phyloP scores from a whole-genome alignment of 2,797 vertebrate genomes.

The Acropternis orthonyx region DNA sequence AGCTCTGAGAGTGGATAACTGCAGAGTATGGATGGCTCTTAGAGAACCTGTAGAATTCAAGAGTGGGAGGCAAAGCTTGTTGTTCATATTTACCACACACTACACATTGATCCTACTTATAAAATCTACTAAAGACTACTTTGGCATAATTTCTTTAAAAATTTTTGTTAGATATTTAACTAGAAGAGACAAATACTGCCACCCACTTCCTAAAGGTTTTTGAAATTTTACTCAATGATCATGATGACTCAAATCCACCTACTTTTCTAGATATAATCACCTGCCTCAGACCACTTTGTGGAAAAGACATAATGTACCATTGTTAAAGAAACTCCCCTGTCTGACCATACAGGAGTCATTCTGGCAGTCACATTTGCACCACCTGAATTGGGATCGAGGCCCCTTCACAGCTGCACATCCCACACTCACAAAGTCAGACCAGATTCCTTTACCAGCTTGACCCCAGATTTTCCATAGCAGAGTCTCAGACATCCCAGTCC shows the following conservation, averaged over 20 bases:
- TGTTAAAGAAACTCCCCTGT: not conserved
- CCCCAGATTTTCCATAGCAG: not conserved
- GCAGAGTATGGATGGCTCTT: not conserved
- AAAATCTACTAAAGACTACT: not conserved
- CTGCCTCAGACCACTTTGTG: not conserved
- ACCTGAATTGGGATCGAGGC: fast-evolving
- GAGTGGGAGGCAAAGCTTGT: not conserved
- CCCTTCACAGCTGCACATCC: not conserved
- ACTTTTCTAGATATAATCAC: not conserved
- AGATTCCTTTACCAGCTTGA: fast-evolving
- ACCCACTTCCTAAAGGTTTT: not conserved
- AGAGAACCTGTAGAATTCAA: not conserved
- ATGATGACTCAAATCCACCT: not conserved
- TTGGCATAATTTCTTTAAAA: not conserved
- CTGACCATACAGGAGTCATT: not conserved
- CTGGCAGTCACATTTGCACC: not conserved
- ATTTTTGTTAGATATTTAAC: not conserved
- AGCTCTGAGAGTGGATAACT: not conserved
- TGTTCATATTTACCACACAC: not conserved
- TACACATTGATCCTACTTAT: not conserved
- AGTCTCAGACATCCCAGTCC: not conserved
- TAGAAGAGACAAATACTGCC: not conserved
- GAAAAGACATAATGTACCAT: not conserved
- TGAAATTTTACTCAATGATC: not conserved
- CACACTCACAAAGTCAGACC: not conserved